phyloP scores from a whole-genome alignment of 2,888 invertebrate genomes.

The Elegia similella region DNA sequence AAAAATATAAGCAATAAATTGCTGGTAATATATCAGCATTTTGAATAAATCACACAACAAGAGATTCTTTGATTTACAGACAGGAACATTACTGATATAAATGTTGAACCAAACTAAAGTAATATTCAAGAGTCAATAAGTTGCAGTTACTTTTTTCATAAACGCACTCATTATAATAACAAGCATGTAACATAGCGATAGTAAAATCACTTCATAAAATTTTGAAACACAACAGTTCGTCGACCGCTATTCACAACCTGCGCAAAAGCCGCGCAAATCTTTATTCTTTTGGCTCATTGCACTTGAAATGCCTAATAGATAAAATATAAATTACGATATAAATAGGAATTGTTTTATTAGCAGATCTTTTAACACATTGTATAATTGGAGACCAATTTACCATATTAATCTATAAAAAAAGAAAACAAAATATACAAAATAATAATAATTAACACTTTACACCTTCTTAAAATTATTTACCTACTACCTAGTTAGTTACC shows the following conservation, averaged over 20 bases:
- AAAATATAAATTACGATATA: conserved; percentile 8
- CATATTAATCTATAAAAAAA: background rate
- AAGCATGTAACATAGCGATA: conserved; percentile 29
- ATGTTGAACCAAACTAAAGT: background rate
- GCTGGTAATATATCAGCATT: conserved; percentile 6
- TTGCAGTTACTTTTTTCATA: conserved; percentile 15
- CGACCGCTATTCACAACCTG: conserved; percentile 64
- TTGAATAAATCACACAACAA: conserved; percentile 41
- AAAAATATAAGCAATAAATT: background rate
- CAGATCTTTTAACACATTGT: conserved; percentile 28
- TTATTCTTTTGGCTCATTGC: conserved; percentile 64
- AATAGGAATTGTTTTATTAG: conserved; percentile 29
- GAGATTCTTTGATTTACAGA: conserved; percentile 45
- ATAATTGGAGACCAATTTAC: conserved; percentile 17
- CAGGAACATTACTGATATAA: conserved; percentile 44
- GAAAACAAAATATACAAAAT: conserved; percentile 14
- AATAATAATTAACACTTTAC: conserved; percentile 13
- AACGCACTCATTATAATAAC: conserved; percentile 38
- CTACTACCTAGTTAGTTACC: background rate
- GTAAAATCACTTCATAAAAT: conserved; percentile 66
- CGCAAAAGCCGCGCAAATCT: conserved; percentile 49
- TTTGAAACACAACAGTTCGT: conserved; percentile 61
- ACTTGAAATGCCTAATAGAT: conserved; percentile 21
- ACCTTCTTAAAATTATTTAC: conserved; percentile 10
- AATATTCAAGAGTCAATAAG: background rate